phyloP scores from a whole-genome alignment of 1,140 invertebrate genomes.

The Drosophila bifasciata region DNA sequence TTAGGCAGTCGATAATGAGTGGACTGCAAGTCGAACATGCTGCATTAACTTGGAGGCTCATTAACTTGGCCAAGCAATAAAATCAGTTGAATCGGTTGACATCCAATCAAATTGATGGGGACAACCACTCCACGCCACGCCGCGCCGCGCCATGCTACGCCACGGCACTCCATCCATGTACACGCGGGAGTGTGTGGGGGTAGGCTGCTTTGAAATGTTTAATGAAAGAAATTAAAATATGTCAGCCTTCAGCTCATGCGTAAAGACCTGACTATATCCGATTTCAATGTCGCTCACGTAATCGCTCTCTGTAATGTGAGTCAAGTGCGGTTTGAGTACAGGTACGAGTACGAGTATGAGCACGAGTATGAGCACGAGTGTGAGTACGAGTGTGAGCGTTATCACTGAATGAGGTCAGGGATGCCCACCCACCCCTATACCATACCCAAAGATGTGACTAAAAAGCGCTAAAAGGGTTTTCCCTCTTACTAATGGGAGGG shows the following conservation, averaged over 20 bases:
- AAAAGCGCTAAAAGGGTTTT: too few species aligned
- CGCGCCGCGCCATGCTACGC: too few species aligned
- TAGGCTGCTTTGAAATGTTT: slow-evolving; percentile 29
- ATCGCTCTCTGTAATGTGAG: slow-evolving; percentile 36
- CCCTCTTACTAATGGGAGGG: too few species aligned
- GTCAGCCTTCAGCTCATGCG: slow-evolving; percentile 57
- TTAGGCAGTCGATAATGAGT: slow-evolving; percentile 46
- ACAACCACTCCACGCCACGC: slow-evolving; percentile 19
- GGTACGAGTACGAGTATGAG: background rate
- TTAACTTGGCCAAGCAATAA: slow-evolving; percentile 47
- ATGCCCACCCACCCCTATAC: slow-evolving; percentile 29
- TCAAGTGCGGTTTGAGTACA: slow-evolving; percentile 35
- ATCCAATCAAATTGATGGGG: slow-evolving; percentile 55
- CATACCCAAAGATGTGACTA: background rate
- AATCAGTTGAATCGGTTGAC: slow-evolving; percentile 41
- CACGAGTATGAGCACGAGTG: background rate
- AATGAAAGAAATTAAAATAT: slow-evolving; percentile 61
- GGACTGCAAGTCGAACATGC: background rate
- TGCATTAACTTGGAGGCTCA: slow-evolving; percentile 25
- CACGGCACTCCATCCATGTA: too few species aligned
- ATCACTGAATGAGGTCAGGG: slow-evolving; percentile 56
- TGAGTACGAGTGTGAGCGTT: slow-evolving; percentile 25
- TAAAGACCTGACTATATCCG: slow-evolving; percentile 47
- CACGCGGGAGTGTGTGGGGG: slow-evolving; percentile 4
- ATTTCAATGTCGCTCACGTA: slow-evolving; percentile 76